phyloP scores from a whole-genome alignment of 2,888 invertebrate genomes.

The Aphodius sticticus region DNA sequence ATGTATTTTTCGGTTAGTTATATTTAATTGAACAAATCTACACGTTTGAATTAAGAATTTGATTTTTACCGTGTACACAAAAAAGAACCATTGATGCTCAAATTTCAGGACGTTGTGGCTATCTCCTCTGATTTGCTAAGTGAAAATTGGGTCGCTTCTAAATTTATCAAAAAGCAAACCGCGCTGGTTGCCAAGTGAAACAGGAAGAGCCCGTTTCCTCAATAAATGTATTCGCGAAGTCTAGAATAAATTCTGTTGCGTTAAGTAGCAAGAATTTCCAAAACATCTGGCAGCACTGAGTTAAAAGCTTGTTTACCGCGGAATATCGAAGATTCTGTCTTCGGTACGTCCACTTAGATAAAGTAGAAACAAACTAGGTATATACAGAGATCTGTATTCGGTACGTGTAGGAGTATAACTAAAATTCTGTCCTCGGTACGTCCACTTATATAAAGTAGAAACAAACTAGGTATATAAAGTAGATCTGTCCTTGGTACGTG shows the following conservation, averaged over 20 bases:
- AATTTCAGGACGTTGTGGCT: slow-evolving; percentile 5
- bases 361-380: too few species aligned
- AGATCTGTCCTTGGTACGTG: too few species aligned
- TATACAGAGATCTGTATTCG: too few species aligned
- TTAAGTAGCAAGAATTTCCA: background rate
- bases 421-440: background rate
- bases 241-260: background rate
- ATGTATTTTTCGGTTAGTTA: too few species aligned
- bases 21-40: too few species aligned
- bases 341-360: too few species aligned
- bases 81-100: background rate
- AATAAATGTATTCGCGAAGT: background rate
- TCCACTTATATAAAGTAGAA: too few species aligned
- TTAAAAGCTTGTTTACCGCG: background rate
- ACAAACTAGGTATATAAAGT: too few species aligned
- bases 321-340: background rate
- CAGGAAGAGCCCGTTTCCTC: background rate
- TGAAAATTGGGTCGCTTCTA: slow-evolving; percentile 14
- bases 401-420: too few species aligned
- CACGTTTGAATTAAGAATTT: too few species aligned
- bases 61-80: too few species aligned
- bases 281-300: background rate
- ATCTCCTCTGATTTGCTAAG: background rate
- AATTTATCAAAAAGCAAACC: background rate
- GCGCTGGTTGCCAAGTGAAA: background rate